These are phyloP conservation scores for Psittacula derbiana DNA, from an alignment of 2,797 vertebrate genomes.

Conservation along the genomic window DNA sequence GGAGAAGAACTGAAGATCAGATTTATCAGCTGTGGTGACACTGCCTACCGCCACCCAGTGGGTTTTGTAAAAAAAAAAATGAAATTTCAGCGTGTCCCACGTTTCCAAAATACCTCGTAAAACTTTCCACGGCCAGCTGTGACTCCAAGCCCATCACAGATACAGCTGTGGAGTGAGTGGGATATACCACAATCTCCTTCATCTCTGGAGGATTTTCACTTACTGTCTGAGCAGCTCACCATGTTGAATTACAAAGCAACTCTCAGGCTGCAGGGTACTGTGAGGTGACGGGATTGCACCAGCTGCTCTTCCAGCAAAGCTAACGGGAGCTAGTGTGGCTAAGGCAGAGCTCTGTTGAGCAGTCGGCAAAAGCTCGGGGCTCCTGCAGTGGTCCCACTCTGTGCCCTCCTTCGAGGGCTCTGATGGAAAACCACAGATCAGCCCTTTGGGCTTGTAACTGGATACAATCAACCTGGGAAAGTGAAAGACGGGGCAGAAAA, in stretches of 20 bases:
- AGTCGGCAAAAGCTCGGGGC: fast-evolving
- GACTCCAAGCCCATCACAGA: not conserved
- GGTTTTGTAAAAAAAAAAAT: not conserved
- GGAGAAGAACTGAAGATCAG: not conserved
- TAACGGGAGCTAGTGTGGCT: fast-evolving
- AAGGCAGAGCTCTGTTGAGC: fast-evolving
- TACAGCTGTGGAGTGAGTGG: not conserved
- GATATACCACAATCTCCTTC: not conserved
- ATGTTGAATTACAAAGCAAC: not conserved
- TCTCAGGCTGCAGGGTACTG: not conserved
- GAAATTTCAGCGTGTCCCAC: not conserved
- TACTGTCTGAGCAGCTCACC: not conserved
- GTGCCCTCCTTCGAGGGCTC: not conserved
- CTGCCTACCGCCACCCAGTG: not conserved
- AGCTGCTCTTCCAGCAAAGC: not conserved
- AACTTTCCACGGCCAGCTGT: not conserved
- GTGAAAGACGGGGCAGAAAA: not conserved
- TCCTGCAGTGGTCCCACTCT: fast-evolving
- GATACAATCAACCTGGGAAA: not conserved
- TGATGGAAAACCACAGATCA: not conserved
- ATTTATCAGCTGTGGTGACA: not conserved
- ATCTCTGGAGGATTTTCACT: not conserved
- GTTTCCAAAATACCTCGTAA: not conserved
- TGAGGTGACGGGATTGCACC: not conserved
- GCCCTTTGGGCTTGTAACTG: not conserved